A percentile compares a stretch with the other conserved stretches of the same genome.
Evolutionary conservation across 1,140 invertebrate species (phyloP).

Genomic region (Nasonia longicornis): DNA sequence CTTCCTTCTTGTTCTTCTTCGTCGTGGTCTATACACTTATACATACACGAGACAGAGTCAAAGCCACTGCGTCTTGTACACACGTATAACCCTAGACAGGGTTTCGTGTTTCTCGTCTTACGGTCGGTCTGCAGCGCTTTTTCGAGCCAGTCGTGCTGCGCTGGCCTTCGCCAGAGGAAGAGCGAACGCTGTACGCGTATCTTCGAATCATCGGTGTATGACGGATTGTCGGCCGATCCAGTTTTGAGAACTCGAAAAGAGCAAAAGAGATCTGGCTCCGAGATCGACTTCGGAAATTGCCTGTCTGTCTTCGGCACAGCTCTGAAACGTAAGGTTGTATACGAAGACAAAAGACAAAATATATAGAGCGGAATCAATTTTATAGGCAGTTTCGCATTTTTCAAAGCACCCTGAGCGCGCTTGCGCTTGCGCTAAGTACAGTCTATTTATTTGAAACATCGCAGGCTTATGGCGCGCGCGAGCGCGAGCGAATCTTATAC

Average conservation of each 20-base stretch:
- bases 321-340: background rate
- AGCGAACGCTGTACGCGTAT: background rate
- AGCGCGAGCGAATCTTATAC: background rate
- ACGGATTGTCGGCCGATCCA: background rate
- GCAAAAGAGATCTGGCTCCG: too few relatives aligned
- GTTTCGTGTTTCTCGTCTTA: constrained; percentile 26
- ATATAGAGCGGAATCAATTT: background rate
- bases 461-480: background rate
- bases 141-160: background rate
- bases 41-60: background rate
- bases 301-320: too few relatives aligned
- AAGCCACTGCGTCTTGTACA: background rate
- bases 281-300: too few relatives aligned
- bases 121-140: background rate
- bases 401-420: too few relatives aligned
- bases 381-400: background rate
- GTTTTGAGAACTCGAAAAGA: background rate
- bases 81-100: background rate
- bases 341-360: too few relatives aligned
- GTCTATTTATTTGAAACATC: background rate
- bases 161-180: background rate
- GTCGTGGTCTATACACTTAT: background rate
- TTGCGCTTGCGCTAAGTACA: background rate
- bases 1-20: background rate
- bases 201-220: background rate